phyloP scores from a whole-genome alignment of 2,113 vertebrate species.

The Rhodinocichla rosea region DNA sequence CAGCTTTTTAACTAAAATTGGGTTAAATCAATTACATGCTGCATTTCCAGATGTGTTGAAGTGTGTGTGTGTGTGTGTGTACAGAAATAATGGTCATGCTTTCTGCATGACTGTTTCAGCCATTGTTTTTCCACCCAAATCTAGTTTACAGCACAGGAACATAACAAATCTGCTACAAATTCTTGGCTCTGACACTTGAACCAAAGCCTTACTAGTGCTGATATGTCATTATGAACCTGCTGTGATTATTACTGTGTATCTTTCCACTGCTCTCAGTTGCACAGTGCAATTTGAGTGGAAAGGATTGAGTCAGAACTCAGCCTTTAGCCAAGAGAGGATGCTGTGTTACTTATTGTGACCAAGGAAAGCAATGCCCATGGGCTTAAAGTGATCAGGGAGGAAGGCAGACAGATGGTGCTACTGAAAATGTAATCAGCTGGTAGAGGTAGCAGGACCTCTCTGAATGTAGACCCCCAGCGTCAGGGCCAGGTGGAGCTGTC shows the following conservation, averaged over 20 bases:
- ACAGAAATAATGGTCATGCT: not conserved
- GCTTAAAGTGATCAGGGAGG: not conserved
- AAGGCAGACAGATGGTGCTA: slow-evolving; percentile 33
- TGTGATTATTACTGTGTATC: slow-evolving; percentile 23
- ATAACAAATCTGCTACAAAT: not conserved
- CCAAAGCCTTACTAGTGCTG: not conserved
- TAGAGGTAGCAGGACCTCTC: not conserved
- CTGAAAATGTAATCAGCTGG: slow-evolving; percentile 3
- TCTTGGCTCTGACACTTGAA: not conserved
- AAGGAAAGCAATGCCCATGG: not conserved
- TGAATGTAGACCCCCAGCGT: not conserved
- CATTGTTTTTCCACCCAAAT: not conserved
- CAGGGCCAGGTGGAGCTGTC: not conserved
- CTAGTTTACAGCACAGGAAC: not conserved
- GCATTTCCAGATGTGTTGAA: not conserved
- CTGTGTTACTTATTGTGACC: not conserved
- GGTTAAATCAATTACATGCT: not conserved
- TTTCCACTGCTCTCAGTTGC: not conserved
- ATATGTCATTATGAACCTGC: not conserved
- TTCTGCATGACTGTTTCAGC: not conserved
- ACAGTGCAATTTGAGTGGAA: not conserved
- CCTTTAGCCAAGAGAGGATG: slow-evolving; percentile 30
- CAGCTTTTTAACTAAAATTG: not conserved
- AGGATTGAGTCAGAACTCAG: slow-evolving; percentile 30
- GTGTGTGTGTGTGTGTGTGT: too few species aligned